These are phyloP conservation scores for Pectinophora gossypiella DNA, from an alignment of 1,140 invertebrate species.

Conservation along the genomic window DNA sequence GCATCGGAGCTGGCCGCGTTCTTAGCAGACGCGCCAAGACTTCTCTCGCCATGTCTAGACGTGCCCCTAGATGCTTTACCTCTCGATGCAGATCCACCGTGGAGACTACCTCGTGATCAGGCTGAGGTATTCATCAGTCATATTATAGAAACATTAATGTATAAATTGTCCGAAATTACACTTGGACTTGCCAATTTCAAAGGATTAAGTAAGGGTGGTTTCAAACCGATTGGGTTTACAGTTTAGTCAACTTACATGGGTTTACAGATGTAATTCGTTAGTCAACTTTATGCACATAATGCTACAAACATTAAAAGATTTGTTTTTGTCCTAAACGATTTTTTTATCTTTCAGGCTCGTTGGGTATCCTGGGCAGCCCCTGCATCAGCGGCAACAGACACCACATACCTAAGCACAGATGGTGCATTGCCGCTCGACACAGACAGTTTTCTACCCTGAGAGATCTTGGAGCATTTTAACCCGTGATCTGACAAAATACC, in stretches of 20 bases:
- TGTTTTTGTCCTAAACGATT: too few relatives aligned
- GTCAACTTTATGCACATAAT: too few relatives aligned
- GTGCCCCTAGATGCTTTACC: conserved; percentile 76
- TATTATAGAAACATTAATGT: too few relatives aligned
- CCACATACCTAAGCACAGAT: conserved; percentile 59
- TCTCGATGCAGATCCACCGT: conserved; percentile 34
- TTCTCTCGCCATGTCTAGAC: conserved; percentile 87
- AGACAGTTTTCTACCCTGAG: conserved; percentile 41
- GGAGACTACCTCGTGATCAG: conserved; percentile 25
- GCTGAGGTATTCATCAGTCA: neutral
- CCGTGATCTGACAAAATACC: too few relatives aligned
- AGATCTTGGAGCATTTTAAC: too few relatives aligned
- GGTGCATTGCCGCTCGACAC: conserved; percentile 27
- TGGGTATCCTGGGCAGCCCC: conserved; percentile 54
- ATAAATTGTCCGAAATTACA: too few relatives aligned
- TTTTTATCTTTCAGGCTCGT: conserved; percentile 28
- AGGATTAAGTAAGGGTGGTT: too few relatives aligned
- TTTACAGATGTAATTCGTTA: too few relatives aligned
- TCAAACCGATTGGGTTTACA: too few relatives aligned
- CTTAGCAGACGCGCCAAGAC: conserved; percentile 84
- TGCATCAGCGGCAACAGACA: conserved; percentile 50
- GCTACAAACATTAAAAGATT: too few relatives aligned
- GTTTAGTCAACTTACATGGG: too few relatives aligned
- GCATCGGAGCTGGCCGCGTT: conserved; percentile 88
- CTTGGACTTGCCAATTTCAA: too few relatives aligned